Base-by-base conservation (phyloP, 1,140 invertebrate species). In the Ceratoteleas bidentatus region DNA sequence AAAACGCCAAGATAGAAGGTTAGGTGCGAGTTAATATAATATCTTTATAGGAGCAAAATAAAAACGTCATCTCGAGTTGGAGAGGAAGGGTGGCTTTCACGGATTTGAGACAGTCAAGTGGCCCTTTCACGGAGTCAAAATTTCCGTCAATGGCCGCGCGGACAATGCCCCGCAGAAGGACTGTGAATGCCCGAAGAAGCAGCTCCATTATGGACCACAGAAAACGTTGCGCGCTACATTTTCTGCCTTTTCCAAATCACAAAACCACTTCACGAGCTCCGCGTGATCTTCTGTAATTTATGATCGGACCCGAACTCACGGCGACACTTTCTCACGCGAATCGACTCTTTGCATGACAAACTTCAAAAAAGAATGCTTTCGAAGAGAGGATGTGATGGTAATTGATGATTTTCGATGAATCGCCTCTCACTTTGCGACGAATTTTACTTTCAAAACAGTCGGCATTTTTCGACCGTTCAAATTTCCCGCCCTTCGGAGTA, bases 31-130 rank as follows among this genome's bases (percentile, higher is more conserved):
- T 87, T n/a, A n/a, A n/a, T n/a, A n/a, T 87, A 85, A 87, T 85
- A 85, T 85, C 85, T 84, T 85, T 47, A 84, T 85, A 85, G 77
- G 75, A 72, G 65, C 54, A 75, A 85, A 85, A 87, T 85, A 84
- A 86, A 83, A 86, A 86, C 65, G 83, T 83, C 75, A 73, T 75
- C 74, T 53, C 49, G 50, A 10, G 10, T 13, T n/a, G n/a, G n/a
- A 14, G 73, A 58, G 69, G 66, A 66, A 69, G 76, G 78, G 75
- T 75, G 79, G 69, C 83, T 81, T 87, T 85, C 83, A 85, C 40
- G 40, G 6, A 81, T 78, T 76, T 70, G 76, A 69, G 83, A 85
- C 83, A 85, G 85, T 86, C 85, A 85, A 84, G 83, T 87, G 81
- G 81, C 10, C 77, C 79, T 84, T 85, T 75, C 15, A 78, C 11